These are phyloP conservation scores for Virgularia gustaviana DNA, from an alignment of 92 coral and sea anemone genomes.

Conservation along the genomic window DNA sequence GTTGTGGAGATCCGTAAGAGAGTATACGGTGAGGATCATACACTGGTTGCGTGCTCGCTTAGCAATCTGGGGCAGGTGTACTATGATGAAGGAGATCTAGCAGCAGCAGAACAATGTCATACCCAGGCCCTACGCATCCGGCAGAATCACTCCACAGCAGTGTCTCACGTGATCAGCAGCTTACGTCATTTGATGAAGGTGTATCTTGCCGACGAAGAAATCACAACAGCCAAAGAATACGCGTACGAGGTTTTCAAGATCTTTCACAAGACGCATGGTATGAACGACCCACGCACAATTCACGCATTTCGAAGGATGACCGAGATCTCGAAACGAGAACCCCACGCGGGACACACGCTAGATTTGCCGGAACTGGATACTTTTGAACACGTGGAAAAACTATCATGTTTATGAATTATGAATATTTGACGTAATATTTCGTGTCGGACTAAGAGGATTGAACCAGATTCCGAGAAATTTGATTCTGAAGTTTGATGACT, in stretches of 20 bases:
- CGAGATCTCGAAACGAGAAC: conserved; percentile 17
- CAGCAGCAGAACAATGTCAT: conserved; percentile 28
- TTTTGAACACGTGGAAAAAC: conserved; percentile 20
- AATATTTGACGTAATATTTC: not conserved
- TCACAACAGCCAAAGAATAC: conserved; percentile 18
- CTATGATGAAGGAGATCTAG: conserved; percentile 34
- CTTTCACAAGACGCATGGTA: conserved; percentile 18
- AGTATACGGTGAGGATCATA: conserved; percentile 18
- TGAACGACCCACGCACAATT: conserved; percentile 19
- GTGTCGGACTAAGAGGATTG: not conserved
- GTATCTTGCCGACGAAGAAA: conserved; percentile 20
- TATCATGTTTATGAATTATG: conserved; percentile 15
- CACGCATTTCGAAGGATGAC: conserved; percentile 20
- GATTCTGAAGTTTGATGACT: not conserved
- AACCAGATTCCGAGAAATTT: not conserved
- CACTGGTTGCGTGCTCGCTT: conserved; percentile 12
- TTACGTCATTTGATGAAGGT: conserved; percentile 15
- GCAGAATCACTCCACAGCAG: conserved; percentile 17
- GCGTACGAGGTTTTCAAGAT: conserved; percentile 32
- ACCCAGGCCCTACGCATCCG: conserved; percentile 27
- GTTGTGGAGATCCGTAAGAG: conserved; percentile 16
- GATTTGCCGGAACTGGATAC: not conserved
- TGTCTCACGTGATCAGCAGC: conserved; percentile 18
- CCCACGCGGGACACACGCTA: conserved; percentile 8
- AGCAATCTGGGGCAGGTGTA: conserved; percentile 16